Percentiles rank a stretch among this genome's conserved stretches.
Evolutionary conservation across 2,113 vertebrate genomes (phyloP).

Genomic region (Ctenodactylus gundi): DNA sequence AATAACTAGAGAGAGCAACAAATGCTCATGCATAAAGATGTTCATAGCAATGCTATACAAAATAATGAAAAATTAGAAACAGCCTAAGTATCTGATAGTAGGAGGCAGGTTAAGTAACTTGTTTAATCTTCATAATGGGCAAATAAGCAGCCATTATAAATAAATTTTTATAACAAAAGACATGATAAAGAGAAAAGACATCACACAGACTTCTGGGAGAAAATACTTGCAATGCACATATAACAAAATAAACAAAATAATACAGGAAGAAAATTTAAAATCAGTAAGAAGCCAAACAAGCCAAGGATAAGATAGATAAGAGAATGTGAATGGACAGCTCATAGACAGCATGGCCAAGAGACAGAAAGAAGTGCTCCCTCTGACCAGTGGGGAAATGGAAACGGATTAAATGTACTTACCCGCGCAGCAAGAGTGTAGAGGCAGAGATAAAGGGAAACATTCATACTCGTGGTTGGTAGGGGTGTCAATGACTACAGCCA

Average conservation of each 20-base stretch:
- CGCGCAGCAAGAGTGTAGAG: neutral
- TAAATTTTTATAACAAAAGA: constrained; percentile 48
- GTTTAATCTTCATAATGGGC: constrained; percentile 41
- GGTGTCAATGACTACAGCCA: neutral
- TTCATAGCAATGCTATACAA: constrained; percentile 9
- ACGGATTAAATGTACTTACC: neutral
- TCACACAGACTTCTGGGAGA: neutral
- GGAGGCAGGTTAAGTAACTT: constrained; percentile 36
- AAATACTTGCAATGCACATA: neutral
- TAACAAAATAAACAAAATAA: neutral
- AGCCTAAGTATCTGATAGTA: constrained; percentile 1
- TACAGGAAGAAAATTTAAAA: neutral
- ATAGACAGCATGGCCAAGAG: neutral
- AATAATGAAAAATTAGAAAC: constrained; percentile 52
- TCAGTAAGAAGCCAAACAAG: neutral
- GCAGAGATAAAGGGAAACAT: neutral
- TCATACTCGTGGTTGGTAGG: neutral
- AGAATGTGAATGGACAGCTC: neutral
- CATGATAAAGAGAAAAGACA: neutral
- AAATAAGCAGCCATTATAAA: constrained; percentile 44
- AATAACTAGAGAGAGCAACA: constrained; percentile 4
- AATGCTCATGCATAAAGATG: constrained; percentile 16
- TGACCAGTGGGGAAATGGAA: neutral
- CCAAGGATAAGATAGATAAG: neutral
- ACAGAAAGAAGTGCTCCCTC: neutral